Conservation (phyloP, 2,113 vertebrate genomes). For the Nansenia antarctica region DNA sequence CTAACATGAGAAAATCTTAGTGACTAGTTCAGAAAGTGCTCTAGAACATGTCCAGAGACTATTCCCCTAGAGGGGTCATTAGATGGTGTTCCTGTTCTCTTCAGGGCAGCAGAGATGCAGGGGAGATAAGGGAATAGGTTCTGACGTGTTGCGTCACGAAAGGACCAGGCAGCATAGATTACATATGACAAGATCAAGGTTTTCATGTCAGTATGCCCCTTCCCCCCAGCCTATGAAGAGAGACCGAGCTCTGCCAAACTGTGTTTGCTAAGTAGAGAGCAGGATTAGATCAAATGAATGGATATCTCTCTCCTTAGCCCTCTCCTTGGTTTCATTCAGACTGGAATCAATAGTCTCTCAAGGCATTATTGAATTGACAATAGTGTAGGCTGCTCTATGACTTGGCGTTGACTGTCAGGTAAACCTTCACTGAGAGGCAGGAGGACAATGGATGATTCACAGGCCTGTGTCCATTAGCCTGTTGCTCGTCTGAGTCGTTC, state of each 20-base stretch:
- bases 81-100: neutral
- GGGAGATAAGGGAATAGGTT: neutral
- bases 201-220: slow-evolving; percentile 17
- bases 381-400: neutral
- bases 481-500: slow-evolving; percentile 1
- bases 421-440: slow-evolving; percentile 13
- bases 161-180: slow-evolving; percentile 15
- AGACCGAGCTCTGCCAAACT: neutral
- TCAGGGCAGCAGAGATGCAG: neutral
- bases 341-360: neutral
- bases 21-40: too few relatives aligned
- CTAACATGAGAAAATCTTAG: too few relatives aligned
- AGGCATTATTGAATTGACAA: neutral
- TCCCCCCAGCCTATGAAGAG: neutral
- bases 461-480: neutral
- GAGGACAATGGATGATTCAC: slow-evolving; percentile 16
- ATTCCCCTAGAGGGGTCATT: neutral
- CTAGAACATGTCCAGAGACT: too few relatives aligned
- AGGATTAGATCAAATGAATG: slow-evolving; percentile 23
- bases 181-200: slow-evolving; percentile 34
- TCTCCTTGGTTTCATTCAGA: neutral
- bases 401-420: neutral
- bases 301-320: slow-evolving; percentile 2
- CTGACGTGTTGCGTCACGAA: slow-evolving; percentile 5
- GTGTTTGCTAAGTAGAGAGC: slow-evolving; percentile 16